Conservation (phyloP, 37 sponge, comb jelly and placozoan genomes). For the Crambe crambe region DNA sequence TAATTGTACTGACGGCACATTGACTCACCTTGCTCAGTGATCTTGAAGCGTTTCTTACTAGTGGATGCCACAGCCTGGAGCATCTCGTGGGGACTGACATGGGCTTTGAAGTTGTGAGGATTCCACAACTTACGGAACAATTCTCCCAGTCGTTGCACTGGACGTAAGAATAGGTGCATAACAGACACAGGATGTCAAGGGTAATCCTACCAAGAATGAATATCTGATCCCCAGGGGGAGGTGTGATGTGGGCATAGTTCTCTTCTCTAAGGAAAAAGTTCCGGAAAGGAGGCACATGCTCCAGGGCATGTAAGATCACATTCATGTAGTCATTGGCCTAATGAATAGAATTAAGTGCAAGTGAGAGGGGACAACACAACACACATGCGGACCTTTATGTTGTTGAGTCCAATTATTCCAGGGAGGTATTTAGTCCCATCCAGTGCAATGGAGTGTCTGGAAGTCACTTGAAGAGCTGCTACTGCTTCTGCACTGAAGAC, state of each 20-base stretch:
- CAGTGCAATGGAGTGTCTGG: conserved; percentile 76
- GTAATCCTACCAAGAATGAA: conserved; percentile 65
- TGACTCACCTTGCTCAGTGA: conserved; percentile 93
- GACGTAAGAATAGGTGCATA: background rate
- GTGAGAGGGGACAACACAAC: background rate
- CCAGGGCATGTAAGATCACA: conserved; percentile 89
- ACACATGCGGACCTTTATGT: conserved; percentile 62
- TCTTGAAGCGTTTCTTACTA: conserved; percentile 94
- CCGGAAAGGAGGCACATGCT: conserved; percentile 85
- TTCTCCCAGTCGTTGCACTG: conserved; percentile 91
- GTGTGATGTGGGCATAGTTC: conserved; percentile 83
- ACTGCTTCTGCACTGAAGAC: conserved; percentile 81
- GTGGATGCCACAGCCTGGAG: conserved; percentile 90
- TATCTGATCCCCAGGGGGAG: conserved; percentile 92
- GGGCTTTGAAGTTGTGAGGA: conserved; percentile 91
- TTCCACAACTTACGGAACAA: conserved; percentile 98
- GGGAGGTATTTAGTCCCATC: conserved; percentile 94
- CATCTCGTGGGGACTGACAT: conserved; percentile 99
- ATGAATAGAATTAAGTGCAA: no score
- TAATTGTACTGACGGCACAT: no score
- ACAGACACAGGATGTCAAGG: background rate
- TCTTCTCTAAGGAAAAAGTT: conserved; percentile 83
- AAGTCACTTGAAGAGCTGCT: conserved; percentile 37
- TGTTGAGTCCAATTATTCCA: conserved; percentile 91
- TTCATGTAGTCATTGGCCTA: conserved; percentile 99